phyloP scores from a whole-genome alignment of 2,113 vertebrate genomes.

The Oncorhynchus mykiss region DNA sequence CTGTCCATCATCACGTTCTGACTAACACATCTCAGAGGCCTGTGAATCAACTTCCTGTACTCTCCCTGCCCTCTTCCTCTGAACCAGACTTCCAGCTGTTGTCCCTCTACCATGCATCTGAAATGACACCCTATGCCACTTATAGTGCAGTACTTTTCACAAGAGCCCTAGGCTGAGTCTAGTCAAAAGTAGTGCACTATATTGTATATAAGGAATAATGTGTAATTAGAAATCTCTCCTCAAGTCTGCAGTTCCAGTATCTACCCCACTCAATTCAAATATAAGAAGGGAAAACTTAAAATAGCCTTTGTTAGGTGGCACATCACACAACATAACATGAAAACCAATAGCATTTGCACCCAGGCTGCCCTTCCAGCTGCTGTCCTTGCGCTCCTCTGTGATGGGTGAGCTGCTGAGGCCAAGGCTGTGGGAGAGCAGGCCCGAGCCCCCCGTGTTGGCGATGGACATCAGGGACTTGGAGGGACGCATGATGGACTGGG shows the following conservation, averaged over 20 bases:
- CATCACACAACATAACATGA: too few relatives aligned
- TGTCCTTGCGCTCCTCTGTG: constrained; percentile 91
- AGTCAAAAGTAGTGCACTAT: not conserved
- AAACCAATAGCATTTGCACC: constrained; percentile 70
- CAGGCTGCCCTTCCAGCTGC: constrained; percentile 96
- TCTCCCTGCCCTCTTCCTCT: not conserved
- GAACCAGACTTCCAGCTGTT: not conserved
- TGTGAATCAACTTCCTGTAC: not conserved
- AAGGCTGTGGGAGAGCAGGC: constrained; percentile 85
- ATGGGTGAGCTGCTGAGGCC: constrained; percentile 90
- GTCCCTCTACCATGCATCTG: not conserved
- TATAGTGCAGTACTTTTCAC: not conserved
- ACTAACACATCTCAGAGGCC: not conserved
- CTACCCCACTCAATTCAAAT: too few relatives aligned
- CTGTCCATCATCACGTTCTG: not conserved
- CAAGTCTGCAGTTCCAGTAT: too few relatives aligned
- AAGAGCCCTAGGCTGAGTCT: too few relatives aligned
- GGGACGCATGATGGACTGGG: constrained; percentile 88
- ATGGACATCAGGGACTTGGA: constrained; percentile 98
- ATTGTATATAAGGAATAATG: too few relatives aligned
- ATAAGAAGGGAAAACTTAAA: too few relatives aligned
- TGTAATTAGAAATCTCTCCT: too few relatives aligned
- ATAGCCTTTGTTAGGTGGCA: too few relatives aligned
- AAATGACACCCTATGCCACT: not conserved
- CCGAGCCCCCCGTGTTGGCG: constrained; percentile 82